phyloP scores from a whole-genome alignment of 2,888 invertebrate genomes.

The Drosophila kuntzei region DNA sequence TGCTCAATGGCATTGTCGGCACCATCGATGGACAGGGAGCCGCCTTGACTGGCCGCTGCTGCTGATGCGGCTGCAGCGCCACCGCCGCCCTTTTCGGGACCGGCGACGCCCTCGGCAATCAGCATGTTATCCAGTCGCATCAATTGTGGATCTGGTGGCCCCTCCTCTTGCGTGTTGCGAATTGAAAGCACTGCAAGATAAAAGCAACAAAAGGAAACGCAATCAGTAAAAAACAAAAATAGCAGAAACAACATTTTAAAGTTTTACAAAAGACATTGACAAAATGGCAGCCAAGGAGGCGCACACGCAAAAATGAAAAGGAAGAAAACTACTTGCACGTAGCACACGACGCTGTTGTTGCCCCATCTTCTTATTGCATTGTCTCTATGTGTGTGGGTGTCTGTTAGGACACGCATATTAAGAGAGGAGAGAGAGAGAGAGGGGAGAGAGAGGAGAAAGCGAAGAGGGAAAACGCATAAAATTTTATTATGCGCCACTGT shows the following conservation, averaged over 20 bases:
- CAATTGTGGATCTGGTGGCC: slow-evolving; percentile 98
- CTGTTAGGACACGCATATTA: slow-evolving; percentile 24
- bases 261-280: neutral
- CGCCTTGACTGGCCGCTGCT: slow-evolving; percentile 92
- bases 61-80: slow-evolving; percentile 95
- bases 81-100: slow-evolving; percentile 96
- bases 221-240: slow-evolving; percentile 28
- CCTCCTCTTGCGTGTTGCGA: slow-evolving; percentile 98
- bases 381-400: slow-evolving; percentile 16
- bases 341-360: slow-evolving; percentile 17
- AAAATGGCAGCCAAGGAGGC: slow-evolving; percentile 15
- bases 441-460: neutral
- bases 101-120: slow-evolving; percentile 98
- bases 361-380: slow-evolving; percentile 28
- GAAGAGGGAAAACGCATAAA: slow-evolving; percentile 47
- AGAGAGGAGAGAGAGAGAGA: neutral
- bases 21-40: slow-evolving; percentile 85
- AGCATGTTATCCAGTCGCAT: slow-evolving; percentile 99
- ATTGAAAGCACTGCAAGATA: slow-evolving; percentile 92
- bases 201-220: neutral
- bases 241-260: slow-evolving; percentile 29
- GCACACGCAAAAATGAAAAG: neutral
- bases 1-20: slow-evolving; percentile 99
- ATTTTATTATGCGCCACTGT: slow-evolving; percentile 56
- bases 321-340: slow-evolving; percentile 24